Percentiles rank a stretch among this genome's conserved stretches.
Evolutionary conservation across 2,113 vertebrate species (phyloP).

Genomic region (Amazona guildingii): DNA sequence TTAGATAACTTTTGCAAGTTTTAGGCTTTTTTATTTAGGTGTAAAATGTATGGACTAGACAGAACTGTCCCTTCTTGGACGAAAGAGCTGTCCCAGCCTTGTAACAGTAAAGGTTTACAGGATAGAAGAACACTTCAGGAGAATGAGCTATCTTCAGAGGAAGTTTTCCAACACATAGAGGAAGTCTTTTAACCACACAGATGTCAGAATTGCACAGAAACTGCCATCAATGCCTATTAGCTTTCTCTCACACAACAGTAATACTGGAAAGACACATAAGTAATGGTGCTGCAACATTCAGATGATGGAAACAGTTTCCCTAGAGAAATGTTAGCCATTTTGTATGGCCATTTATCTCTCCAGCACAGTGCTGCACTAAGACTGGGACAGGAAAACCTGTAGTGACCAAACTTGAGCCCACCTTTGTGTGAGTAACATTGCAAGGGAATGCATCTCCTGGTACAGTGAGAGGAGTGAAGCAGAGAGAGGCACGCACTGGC

Average conservation of each 20-base stretch:
- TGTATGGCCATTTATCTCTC: background rate
- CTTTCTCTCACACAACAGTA: background rate
- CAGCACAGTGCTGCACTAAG: background rate
- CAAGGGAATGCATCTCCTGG: background rate
- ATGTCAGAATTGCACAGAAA: background rate
- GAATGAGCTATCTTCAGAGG: background rate
- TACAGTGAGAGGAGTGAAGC: background rate
- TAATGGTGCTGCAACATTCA: background rate
- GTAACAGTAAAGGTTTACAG: background rate
- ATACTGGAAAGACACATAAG: background rate
- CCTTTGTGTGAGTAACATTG: accelerated
- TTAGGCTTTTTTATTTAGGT: background rate
- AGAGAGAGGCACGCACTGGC: background rate
- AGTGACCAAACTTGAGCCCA: background rate
- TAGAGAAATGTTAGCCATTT: background rate
- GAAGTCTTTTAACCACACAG: background rate
- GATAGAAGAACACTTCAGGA: background rate
- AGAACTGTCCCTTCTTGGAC: background rate
- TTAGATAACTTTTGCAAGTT: background rate
- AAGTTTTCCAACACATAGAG: background rate
- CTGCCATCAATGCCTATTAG: background rate
- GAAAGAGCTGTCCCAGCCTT: background rate
- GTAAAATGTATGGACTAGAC: background rate
- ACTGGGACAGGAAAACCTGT: background rate
- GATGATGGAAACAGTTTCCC: background rate